phyloP scores from a whole-genome alignment of 2,113 vertebrate species.

The Gavialis gangeticus region DNA sequence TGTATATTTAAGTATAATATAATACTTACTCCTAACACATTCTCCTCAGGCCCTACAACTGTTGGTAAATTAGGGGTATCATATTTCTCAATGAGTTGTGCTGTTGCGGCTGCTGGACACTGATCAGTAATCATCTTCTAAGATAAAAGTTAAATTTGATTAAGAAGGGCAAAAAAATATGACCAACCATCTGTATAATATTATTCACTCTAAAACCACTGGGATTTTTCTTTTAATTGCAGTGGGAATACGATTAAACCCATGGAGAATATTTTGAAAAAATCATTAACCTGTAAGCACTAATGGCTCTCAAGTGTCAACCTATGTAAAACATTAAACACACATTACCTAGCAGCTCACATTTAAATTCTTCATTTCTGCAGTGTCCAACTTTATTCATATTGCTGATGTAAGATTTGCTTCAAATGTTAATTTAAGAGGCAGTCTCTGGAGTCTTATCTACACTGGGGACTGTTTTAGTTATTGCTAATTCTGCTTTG shows the following conservation, averaged over 20 bases:
- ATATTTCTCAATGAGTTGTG: constrained; percentile 26
- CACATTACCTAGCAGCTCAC: not conserved
- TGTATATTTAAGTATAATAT: not conserved
- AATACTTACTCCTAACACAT: constrained; percentile 19
- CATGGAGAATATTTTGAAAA: not conserved
- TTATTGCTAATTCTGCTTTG: not conserved
- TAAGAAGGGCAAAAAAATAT: not conserved
- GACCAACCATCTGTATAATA: not conserved
- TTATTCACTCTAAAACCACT: not conserved
- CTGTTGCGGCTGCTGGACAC: not conserved
- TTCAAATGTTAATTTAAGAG: not conserved
- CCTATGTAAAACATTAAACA: not conserved
- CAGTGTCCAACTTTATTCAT: not conserved
- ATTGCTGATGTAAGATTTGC: not conserved
- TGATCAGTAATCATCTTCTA: not conserved
- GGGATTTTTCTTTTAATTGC: not conserved
- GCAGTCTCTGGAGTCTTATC: not conserved
- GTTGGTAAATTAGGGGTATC: constrained; percentile 18
- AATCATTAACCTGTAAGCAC: not conserved
- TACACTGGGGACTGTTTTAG: not conserved
- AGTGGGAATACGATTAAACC: not conserved
- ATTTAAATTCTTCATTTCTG: not conserved
- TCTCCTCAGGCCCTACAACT: constrained; percentile 36
- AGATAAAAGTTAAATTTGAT: not conserved
- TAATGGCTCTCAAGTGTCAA: not conserved